Evolutionary conservation across 2,888 invertebrate genomes (phyloP).

Genomic region (Clitarchus hookeri): DNA sequence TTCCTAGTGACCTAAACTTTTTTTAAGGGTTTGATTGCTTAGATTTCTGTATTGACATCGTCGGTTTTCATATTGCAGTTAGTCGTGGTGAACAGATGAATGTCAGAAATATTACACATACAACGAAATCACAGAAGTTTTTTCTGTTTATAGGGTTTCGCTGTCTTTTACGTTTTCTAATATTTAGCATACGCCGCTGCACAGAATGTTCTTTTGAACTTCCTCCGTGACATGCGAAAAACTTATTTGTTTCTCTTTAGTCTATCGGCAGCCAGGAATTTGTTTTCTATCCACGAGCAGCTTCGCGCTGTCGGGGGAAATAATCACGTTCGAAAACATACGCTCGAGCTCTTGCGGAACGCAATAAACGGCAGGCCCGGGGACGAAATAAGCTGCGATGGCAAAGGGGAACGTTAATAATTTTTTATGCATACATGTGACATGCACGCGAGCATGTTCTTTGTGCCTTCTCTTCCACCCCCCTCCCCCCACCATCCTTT

Average conservation of each 20-base stretch:
- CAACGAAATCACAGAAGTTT: too few relatives aligned
- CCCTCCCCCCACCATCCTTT: not conserved
- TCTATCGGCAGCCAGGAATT: not conserved
- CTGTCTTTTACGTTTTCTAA: too few relatives aligned
- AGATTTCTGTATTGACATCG: too few relatives aligned
- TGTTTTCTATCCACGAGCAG: not conserved
- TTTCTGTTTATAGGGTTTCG: too few relatives aligned
- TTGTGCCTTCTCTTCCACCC: not conserved
- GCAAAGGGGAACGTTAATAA: constrained; percentile 14
- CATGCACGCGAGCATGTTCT: constrained; percentile 9
- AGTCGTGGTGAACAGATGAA: too few relatives aligned
- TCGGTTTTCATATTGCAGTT: too few relatives aligned
- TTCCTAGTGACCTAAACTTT: too few relatives aligned
- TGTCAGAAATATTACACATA: too few relatives aligned
- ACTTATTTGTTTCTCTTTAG: not conserved
- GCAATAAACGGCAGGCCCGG: not conserved
- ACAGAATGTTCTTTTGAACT: too few relatives aligned
- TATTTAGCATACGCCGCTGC: too few relatives aligned
- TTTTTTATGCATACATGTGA: constrained; percentile 14
- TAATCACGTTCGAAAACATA: not conserved
- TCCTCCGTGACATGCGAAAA: too few relatives aligned
- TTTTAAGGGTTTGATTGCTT: too few relatives aligned
- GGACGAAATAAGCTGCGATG: not conserved
- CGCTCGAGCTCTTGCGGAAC: not conserved
- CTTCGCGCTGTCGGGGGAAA: not conserved